Evolutionary conservation across 2,113 vertebrate species (phyloP), one percentile per base, ranked within the genome.

Genomic region (Toxotes chatareus): DNA sequence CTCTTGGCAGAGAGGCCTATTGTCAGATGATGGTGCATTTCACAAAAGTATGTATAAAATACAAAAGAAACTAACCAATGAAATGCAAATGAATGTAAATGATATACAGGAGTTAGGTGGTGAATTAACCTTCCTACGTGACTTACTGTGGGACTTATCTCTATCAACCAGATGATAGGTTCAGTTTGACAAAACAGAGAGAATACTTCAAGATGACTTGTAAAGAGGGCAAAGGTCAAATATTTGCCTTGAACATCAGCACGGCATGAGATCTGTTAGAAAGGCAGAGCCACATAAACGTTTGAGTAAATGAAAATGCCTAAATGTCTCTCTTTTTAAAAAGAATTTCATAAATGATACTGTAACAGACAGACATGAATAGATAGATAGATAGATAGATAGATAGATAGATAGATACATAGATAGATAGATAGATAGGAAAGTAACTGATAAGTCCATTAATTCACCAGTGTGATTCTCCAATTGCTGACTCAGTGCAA

Each of bases 151-250:
- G 38, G 13, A 60, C 3, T 55, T 69, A 36, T 53, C 71, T n/a
- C 21, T 23, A 0, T 72, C 7, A 77, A 31, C 38, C 42, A 71
- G 12, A 60, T 63, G 21, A 21, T 55, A 4, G 31, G 36, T 51
- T 69, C n/a, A 19, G 49, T 53, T 53, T 53, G 7, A 85, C 2
- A 38, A 49, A 51, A n/a, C 23, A 61, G n/a, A 55, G 9, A 55
- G 44, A 21, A 57, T 10, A 34, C 13, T n/a, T 53, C 5, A 46
- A 27, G 19, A 70, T 32, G 44, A 60, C 53, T 61, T 66, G 14
- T 56, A 69, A 70, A 13, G 36, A 60, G 67, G 46, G 53, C 42
- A 85, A 68, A 72, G 47, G 83, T 72, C 60, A 76, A 49, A 59
- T 27, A 1, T 27, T 27, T 27, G 3, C n/a, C 8, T n/a, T 31